Percentiles rank a stretch among this genome's conserved stretches.
These are phyloP conservation scores for Allobates femoralis DNA, from an alignment of 2,797 vertebrate species.

Conservation along the genomic window DNA sequence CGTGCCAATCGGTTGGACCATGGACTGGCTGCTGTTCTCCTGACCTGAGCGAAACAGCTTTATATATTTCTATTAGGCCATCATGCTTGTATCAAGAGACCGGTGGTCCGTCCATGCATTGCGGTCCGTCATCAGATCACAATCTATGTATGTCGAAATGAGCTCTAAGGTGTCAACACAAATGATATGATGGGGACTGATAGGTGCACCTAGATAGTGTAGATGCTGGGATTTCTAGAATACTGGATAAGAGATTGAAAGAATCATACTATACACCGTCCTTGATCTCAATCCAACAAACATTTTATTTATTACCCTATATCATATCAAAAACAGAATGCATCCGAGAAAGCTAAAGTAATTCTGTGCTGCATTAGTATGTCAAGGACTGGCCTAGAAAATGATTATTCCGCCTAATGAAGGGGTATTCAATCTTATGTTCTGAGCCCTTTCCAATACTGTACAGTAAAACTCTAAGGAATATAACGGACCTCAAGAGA, in stretches of 20 bases:
- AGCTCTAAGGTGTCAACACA: neutral
- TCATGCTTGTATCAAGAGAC: no score
- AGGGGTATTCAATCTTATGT: conserved; percentile 14
- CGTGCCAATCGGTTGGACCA: no score
- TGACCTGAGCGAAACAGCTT: no score
- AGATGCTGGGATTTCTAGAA: neutral
- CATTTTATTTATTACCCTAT: neutral
- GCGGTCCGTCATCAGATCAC: no score
- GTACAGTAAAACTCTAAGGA: conserved; percentile 32
- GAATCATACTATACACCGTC: neutral
- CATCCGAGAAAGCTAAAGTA: neutral
- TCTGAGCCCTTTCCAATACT: neutral
- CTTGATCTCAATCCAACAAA: neutral
- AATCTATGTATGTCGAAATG: no score
- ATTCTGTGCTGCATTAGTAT: neutral
- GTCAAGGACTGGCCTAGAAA: conserved; percentile 15
- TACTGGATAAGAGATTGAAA: neutral
- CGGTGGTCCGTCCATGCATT: no score
- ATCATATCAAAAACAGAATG: neutral
- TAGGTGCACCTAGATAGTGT: neutral
- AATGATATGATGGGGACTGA: neutral
- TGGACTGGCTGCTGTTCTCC: no score
- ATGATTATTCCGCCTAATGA: conserved; percentile 33
- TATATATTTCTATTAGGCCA: no score
- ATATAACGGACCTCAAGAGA: conserved; percentile 30